Base-by-base conservation (phyloP, 2,797 vertebrate species). In the Peromyscus eremicus region DNA sequence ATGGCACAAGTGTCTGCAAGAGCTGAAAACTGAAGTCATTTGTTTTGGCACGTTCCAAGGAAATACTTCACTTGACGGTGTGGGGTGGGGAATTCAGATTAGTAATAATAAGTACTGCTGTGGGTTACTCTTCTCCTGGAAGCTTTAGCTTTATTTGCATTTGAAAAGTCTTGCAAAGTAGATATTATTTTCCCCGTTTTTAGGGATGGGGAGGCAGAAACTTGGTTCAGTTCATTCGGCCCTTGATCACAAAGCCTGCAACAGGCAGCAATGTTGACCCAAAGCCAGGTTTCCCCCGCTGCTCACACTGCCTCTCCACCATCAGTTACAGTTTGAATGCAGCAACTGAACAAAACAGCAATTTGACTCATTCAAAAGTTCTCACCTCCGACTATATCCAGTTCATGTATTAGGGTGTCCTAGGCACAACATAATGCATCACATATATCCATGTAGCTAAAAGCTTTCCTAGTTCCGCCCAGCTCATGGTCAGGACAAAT, bases 11-110 rank as follows among this genome's bases (percentile, higher is more conserved):
- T 2, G 17, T 68, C 37, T 52, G 43, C 12, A 12, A 55, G 29
- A 76, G 57, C 40, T 2, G 5, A 19, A 46, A 66, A 49, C 1
- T 5, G n/a, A 1, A 40, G 40, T 14, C 75, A 3, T 0, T 0
- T 14, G 2, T n/a, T 60, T 75, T 34, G 37, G 23, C 2, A 77
- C 60, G 43, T 70, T 43, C 13, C 16, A n/a, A 25, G 2, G 21
- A 34, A 14, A 32, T 10, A 37, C 37, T 12, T 73, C 27, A 16
- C 40, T n/a, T 77, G 94, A 37, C 49, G 46, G 23, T 5, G 7
- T 49, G 52, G 37, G 2, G 3, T 46, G 0, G 25, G 16, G 57
- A 17, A 23, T 5, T 32, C n/a, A 12, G 52, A 19, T n/a, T 11
- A 14, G 10, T 57, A 19, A 62, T 40, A 81, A 37, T 13, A 40